Evolutionary conservation across 92 coral and sea anemone species (phyloP).

Genomic region (Plumapathes pennacea): DNA sequence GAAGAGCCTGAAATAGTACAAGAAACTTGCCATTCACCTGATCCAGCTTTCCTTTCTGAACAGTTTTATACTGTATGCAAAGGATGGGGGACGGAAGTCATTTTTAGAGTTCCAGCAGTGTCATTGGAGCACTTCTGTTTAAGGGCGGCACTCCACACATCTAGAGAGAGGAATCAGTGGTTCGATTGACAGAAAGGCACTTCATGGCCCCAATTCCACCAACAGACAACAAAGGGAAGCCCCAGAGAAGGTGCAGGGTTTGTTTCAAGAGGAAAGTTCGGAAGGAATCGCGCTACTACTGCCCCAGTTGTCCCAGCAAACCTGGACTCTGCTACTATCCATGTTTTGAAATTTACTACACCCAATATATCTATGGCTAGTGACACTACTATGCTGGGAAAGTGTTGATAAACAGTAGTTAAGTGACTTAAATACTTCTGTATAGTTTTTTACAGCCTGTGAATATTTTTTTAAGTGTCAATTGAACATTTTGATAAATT

Average conservation of each 20-base stretch:
- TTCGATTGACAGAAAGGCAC: slow-evolving; percentile 31
- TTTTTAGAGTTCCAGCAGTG: slow-evolving; percentile 22
- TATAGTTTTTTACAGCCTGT: not conserved
- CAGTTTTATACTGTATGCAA: slow-evolving; percentile 9
- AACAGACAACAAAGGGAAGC: slow-evolving; percentile 13
- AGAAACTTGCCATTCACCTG: slow-evolving; percentile 18
- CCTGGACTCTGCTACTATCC: slow-evolving; percentile 34
- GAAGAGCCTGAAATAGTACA: slow-evolving; percentile 28
- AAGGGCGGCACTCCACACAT: slow-evolving; percentile 1
- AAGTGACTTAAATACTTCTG: not conserved
- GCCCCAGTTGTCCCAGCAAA: slow-evolving; percentile 23
- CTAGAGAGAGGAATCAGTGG: slow-evolving; percentile 21
- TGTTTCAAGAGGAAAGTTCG: slow-evolving; percentile 4
- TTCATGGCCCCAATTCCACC: slow-evolving; percentile 19
- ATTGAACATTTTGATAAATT: not conserved
- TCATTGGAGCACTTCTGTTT: not conserved
- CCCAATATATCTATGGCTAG: slow-evolving; percentile 7
- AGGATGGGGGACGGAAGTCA: slow-evolving; percentile 22
- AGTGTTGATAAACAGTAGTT: too few species aligned
- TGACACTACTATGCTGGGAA: not conserved
- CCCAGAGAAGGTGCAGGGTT: slow-evolving; percentile 27
- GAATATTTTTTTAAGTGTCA: not conserved
- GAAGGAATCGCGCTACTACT: slow-evolving; percentile 27
- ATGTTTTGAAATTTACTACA: slow-evolving; percentile 35
- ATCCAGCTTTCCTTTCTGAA: slow-evolving; percentile 25